Evolutionary conservation across 2,113 vertebrate species (phyloP), one percentile per base, ranked within the genome.

Genomic region (Urocynchramus pylzowi): DNA sequence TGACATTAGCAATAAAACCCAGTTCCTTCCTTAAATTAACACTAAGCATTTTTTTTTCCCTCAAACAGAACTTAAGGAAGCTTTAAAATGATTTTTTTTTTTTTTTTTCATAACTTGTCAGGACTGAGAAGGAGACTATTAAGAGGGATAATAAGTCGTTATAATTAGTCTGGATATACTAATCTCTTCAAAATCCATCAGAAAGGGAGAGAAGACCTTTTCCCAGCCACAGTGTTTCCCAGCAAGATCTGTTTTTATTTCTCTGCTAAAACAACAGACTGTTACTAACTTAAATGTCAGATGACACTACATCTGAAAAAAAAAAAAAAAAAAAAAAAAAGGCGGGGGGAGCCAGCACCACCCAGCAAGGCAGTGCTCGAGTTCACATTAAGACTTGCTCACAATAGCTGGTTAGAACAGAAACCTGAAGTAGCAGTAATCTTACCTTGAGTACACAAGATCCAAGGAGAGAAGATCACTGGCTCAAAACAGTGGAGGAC

Each of bases 371-470:
- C 84, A 94, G 92, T 89, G 77, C 93, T 94, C 35, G 50, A 56
- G 69, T 33, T 89, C 95, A 61, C 93, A 65, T 91, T 89, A 88
- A 95, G 75, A 44, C 75, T 95, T 59, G 56, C 89, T 91, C 78
- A 84, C 88, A 75, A 81, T 44, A 96, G 80, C 94, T 92, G 39
- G 39, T 65, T 57, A 90, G 79, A 92, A 78, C 82, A 80, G 94
- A 96, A 94, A 95, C 93, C 90, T 92, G 96, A 95, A 83, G 82
- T 74, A 95, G 95, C 78, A 91, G 84, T 81, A 89, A 35, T 90
- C 99, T 98, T 99, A 99, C 99, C 99, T 99, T 97, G 94, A 94
- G 91, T 74, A 78, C 84, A 97, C 97, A 95, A 97, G 97, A 83
- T 97, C 96, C 97, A 95, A 97, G 95, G 95, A 95, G 96, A 97